Evolutionary conservation across 2,113 vertebrate species (phyloP), one percentile per base, ranked within the genome.

Genomic region (Proterorhinus semilunaris): DNA sequence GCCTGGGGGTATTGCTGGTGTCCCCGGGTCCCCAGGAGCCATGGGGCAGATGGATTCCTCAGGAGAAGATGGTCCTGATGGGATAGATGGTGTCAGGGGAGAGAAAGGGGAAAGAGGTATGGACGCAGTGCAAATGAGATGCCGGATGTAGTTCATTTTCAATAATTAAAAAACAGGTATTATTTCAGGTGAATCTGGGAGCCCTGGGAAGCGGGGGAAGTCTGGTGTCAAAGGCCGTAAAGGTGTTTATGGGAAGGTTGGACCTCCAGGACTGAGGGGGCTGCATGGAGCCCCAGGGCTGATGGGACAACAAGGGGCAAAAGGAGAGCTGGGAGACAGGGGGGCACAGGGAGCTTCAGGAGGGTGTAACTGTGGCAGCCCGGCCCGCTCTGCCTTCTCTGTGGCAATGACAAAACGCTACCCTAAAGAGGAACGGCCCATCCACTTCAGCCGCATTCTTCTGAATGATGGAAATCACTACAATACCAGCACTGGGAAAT

Each of bases 381-480:
- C 59, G 4, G 94, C 95, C 69, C 95, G 88, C 36, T 97, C 96
- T 0, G 98, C 97, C 53, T 99, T 99, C 87, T 98, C 98, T 0
- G 98, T 97, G 69, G 97, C 97, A 0, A 91, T 97, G 76, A 97
- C 95, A 36, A 95, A 95, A 87, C 98, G 96, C 85, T 99, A 97
- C 89, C 98, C 96, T 0, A 88, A 94, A 68, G 98, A 98, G 51
- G 91, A 95, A n/a, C 83, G 93, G 74, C 97, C 98, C 74, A 99
- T 99, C 88, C 96, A 94, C 83, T 99, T 99, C 62, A 94, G 95
- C 89, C 94, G 95, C 82, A 93, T 99, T 75, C 89, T 99, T 71
- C 94, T 99, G 92, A 99, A 99, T 0, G 98, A 99, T 78, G 98
- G 98, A 0, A 89, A 92, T 1, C 95, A 99, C 72, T 99, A 98